Evolutionary conservation across 1,140 invertebrate species (phyloP), one percentile per base, ranked within the genome.

Genomic region (Apocrypta bakeri): DNA sequence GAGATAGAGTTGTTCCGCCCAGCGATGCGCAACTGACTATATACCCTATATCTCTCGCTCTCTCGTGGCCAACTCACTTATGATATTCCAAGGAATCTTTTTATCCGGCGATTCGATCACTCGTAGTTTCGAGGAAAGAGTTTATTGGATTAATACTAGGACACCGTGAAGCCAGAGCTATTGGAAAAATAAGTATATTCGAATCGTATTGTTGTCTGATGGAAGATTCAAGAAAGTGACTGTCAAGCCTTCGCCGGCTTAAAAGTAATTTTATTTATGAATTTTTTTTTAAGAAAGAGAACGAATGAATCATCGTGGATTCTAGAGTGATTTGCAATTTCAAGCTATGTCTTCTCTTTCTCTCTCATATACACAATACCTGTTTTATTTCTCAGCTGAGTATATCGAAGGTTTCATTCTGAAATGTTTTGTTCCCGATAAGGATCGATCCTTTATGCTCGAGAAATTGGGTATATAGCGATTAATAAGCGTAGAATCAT

Each of bases 201-300:
- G n/a, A 14, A 14, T 6, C 4, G 42, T 21, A 31, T 75, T 33
- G 73, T 27, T 61, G 63, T 76, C 14, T 3, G 24, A 21, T 61
- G 6, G 74, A n/a, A 25, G 24, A 78, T 63, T 48, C 2, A 31
- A 79, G 27, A 79, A 61, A 56, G 68, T 12, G 29, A 71, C 78
- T 72, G 68, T 72, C 78, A 72, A 79, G 25, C 29, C 68, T 72
- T 37, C 21, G n/a, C 6, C 12, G 37, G 7, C 24, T 37, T 1
- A 27, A 56, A 71, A 31, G 33, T 79, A 71, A 79, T 79, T 71
- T 79, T 79, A 79, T 79, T 79, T 79, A 66, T 74, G 71, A 81
- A 48, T 74, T 66, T 66, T 27, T 37, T 37, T 37, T 37, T 37
- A 24, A 31, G 56, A 80, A 6, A 42, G 14, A 75, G 25, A 73